Base-by-base conservation (phyloP, 1,140 invertebrate genomes). In the Drosophila albomicans region DNA sequence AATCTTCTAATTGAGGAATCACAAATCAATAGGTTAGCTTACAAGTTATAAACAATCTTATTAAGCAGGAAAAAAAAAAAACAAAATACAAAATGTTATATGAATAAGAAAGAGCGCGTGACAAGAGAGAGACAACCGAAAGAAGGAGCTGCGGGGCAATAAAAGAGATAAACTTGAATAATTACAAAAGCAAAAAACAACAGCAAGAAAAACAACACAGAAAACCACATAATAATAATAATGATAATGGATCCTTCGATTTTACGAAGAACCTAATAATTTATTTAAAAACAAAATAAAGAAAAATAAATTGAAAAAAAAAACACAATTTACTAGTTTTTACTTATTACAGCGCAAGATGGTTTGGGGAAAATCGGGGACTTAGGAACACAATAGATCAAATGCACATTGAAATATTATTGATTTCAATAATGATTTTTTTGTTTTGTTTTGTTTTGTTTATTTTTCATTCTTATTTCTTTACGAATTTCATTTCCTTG, bases 261-360 rank as follows among this genome's bases (percentile, higher is more conserved):
- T 91, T 91, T 91, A 91, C 81, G 90, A 91, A 91, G 90, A 77
- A 73, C 81, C 89, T 86, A 78, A 81, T 91, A 91, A 91, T 91
- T 91, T 91, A 91, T 91, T 91, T 81, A 84, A 89, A 81, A 86
- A 87, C 75, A 91, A 74, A 80, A 78, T 81, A 79, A 84, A 79
- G 62, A 81, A 84, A 86, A 86, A 77, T 71, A 79, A 72, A 57
- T 66, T 63, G 52, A 70, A 70, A 69, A 69, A 61, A 66, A 58
- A 49, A 41, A 16, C 2, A 13, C 2, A 6, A 11, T 15, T 48
- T 16, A 20, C 11, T 64, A 15, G 16, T 35, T 56, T 69, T 63
- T 69, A 2, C 5, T 58, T 56, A 13, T 56, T 38, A 8, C 35
- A 11, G 35, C 35, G 56, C 13, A 7, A 11, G 25, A 32, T 28